These are phyloP conservation scores for Hyaena hyaena DNA, from an alignment of 2,113 vertebrate species.

Conservation along the genomic window DNA sequence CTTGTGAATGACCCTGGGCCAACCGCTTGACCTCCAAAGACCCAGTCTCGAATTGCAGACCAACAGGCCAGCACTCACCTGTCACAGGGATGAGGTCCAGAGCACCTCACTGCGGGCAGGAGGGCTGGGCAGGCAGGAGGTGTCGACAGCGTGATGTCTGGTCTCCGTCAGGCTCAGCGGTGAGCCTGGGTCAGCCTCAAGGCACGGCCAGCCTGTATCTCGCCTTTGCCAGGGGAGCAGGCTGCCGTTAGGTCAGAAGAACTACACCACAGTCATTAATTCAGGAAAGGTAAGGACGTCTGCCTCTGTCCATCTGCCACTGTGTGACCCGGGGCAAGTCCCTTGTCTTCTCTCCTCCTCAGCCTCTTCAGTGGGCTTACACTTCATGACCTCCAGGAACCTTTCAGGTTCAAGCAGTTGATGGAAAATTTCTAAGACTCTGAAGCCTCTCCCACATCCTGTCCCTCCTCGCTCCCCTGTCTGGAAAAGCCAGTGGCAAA, in stretches of 20 bases:
- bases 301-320: background rate
- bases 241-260: background rate
- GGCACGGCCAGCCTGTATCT: too few relatives aligned
- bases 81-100: rapidly evolving
- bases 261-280: background rate
- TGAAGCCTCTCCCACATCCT: rapidly evolving
- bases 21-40: too few relatives aligned
- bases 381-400: background rate
- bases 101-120: background rate
- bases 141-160: too few relatives aligned
- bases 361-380: background rate
- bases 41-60: background rate
- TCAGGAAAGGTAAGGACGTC: background rate
- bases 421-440: background rate
- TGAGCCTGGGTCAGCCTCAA: background rate
- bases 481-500: background rate
- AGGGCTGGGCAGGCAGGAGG: background rate
- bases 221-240: background rate
- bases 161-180: background rate
- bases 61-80: rapidly evolving
- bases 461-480: background rate
- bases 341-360: background rate
- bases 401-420: background rate
- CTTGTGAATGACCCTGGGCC: background rate
- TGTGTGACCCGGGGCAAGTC: background rate